These are phyloP conservation scores for Sarcophaga bullata DNA, from an alignment of 1,140 invertebrate species.

Conservation along the genomic window DNA sequence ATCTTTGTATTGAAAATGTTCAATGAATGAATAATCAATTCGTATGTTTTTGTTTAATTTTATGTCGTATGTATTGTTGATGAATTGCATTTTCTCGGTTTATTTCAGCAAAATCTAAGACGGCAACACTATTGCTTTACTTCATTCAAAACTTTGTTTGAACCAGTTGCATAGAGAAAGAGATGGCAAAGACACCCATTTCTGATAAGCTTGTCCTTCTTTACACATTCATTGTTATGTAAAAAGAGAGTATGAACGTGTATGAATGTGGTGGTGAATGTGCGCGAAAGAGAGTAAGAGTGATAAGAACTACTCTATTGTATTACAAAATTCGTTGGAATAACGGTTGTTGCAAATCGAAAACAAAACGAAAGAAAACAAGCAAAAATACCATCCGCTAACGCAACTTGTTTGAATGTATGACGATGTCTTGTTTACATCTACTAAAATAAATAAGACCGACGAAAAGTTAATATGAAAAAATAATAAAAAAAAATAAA, in stretches of 20 bases:
- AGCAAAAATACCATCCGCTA: conserved; percentile 11
- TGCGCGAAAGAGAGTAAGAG: conserved; percentile 34
- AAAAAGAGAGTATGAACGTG: background rate
- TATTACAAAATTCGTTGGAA: background rate
- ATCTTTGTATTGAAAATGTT: no score
- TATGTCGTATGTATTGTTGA: no score
- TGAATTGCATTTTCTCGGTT: no score
- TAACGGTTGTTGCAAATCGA: conserved; percentile 32
- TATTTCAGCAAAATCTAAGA: no score
- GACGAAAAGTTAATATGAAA: background rate
- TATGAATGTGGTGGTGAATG: background rate
- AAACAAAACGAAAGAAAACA: conserved; percentile 27
- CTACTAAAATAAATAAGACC: background rate
- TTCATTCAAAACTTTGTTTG: no score
- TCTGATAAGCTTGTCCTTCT: background rate
- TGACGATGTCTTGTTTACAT: background rate
- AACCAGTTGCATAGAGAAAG: no score
- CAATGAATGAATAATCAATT: no score
- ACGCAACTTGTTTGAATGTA: background rate
- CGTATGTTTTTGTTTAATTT: no score
- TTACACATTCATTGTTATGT: background rate
- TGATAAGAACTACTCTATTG: conserved; percentile 30
- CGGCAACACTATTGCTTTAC: no score
- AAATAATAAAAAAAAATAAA: no score
- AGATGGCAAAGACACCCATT: no score